Evolutionary conservation across 2,888 invertebrate species (phyloP), one percentile per base, ranked within the genome.

Genomic region (Gerris lacustris): DNA sequence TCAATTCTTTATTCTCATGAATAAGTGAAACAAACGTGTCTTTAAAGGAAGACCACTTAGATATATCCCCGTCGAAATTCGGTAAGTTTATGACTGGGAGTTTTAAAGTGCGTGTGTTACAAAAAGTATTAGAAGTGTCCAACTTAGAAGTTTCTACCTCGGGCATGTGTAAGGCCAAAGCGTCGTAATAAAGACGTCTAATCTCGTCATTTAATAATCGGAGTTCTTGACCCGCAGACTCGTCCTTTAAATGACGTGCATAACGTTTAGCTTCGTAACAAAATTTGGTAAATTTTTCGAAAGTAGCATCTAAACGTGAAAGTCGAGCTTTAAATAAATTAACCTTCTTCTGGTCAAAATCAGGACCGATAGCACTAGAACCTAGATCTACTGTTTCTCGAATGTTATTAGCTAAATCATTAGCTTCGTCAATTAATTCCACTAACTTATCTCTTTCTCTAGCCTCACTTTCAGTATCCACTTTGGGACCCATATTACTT

Each of bases 21-120:
- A 68, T 68, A n/a, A 68, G n/a, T 6, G 68, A 68, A 6, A 68
- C 45, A 45, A 44, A 68, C 6, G 68, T 68, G n/a, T 68, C 68
- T 44, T 47, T 68, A 45, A 45, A 68, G 1, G 68, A 68, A n/a
- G 31, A 44, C 68, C 68, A 68, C 7, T 45, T 45, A 9, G 68
- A 6, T 11, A 68, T 45, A 17, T 68, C 68, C 6, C 68, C 68
- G 17, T 68, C 45, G 5, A 68, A 68, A n/a, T 0, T n/a, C n/a
- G 47, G 68, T 45, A 68, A 5, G n/a, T 68, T 31, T 45, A 68
- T 68, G 11, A 17, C 45, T 6, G 68, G 68, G 7, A 68, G 47
- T 44, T 6, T 68, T 2, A 17, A 4, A 31, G 31, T 31, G 1
- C 2, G 17, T 9, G 66, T 17, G 15, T 55, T 55, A 15, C 1